phyloP scores from a whole-genome alignment of 1,140 invertebrate species.

The Chlorops oryzae region DNA sequence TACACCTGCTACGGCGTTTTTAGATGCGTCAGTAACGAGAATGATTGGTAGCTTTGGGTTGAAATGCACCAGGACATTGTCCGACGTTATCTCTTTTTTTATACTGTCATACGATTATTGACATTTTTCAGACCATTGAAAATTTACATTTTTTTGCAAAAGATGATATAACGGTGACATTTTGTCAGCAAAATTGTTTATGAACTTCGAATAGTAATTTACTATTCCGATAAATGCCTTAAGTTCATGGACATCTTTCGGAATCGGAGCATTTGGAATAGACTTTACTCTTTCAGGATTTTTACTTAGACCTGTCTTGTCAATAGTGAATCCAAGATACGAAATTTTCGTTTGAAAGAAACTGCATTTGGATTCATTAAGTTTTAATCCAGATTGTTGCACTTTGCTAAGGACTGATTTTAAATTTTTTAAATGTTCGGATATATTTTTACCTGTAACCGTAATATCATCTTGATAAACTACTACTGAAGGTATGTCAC shows the following conservation, averaged over 20 bases:
- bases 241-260: conserved; percentile 22
- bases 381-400: conserved; percentile 18
- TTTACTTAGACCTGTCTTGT: conserved; percentile 25
- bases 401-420: conserved; percentile 17
- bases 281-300: conserved; percentile 19
- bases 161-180: conserved; percentile 33
- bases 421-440: conserved; percentile 21
- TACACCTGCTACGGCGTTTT: conserved; percentile 13
- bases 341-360: conserved; percentile 36
- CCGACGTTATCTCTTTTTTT: conserved; percentile 7
- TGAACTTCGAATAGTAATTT: conserved; percentile 27
- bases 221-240: conserved; percentile 26
- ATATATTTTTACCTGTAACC: conserved; percentile 18
- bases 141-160: conserved; percentile 24
- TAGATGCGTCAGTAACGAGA: conserved; percentile 15
- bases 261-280: conserved; percentile 21
- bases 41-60: conserved; percentile 15
- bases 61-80: conserved; percentile 14
- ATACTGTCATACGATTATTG: conserved; percentile 2
- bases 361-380: conserved; percentile 29
- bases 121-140: conserved; percentile 20
- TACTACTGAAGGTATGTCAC: conserved; percentile 16
- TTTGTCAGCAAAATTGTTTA: conserved; percentile 12
- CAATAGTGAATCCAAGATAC: conserved; percentile 40
- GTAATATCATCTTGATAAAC: conserved; percentile 33